Evolutionary conservation across 2,888 invertebrate genomes (phyloP).

Genomic region (Drosophila koepferae): DNA sequence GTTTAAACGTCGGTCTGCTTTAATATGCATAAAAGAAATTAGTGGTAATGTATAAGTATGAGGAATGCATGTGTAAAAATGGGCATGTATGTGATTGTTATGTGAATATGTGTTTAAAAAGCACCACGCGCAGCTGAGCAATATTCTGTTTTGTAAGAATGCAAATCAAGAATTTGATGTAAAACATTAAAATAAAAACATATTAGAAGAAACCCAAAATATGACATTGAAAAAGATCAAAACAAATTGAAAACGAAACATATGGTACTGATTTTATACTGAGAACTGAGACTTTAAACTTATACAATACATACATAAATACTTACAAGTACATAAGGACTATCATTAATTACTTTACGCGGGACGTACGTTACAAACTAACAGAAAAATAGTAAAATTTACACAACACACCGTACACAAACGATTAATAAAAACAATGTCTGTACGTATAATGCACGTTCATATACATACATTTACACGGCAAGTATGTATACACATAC

Average conservation of each 20-base stretch:
- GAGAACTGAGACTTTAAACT: slow-evolving; percentile 79
- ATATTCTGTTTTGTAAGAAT: slow-evolving; percentile 59
- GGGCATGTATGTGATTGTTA: slow-evolving; percentile 27
- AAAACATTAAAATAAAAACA: slow-evolving; percentile 15
- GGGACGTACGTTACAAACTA: slow-evolving; percentile 55
- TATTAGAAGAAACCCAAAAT: slow-evolving; percentile 32
- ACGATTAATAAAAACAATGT: background rate
- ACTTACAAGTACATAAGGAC: slow-evolving; percentile 68
- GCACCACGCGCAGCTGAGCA: slow-evolving; percentile 75
- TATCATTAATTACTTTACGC: slow-evolving; percentile 64
- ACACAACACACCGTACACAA: slow-evolving; percentile 44
- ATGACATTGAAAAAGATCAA: slow-evolving; percentile 40
- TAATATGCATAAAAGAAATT: background rate
- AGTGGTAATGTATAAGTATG: slow-evolving; percentile 17
- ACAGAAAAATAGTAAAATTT: slow-evolving; percentile 75
- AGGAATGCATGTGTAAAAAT: slow-evolving; percentile 18
- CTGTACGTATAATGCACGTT: slow-evolving; percentile 17
- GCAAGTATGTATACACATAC: background rate
- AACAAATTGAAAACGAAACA: slow-evolving; percentile 64
- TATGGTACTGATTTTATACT: slow-evolving; percentile 81
- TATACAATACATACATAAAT: slow-evolving; percentile 64
- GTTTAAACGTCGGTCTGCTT: slow-evolving; percentile 38
- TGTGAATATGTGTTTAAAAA: slow-evolving; percentile 52
- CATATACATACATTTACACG: background rate
- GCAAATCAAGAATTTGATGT: slow-evolving; percentile 39